These are phyloP conservation scores for Prionace glauca DNA, from an alignment of 2,797 vertebrate species.

Conservation along the genomic window DNA sequence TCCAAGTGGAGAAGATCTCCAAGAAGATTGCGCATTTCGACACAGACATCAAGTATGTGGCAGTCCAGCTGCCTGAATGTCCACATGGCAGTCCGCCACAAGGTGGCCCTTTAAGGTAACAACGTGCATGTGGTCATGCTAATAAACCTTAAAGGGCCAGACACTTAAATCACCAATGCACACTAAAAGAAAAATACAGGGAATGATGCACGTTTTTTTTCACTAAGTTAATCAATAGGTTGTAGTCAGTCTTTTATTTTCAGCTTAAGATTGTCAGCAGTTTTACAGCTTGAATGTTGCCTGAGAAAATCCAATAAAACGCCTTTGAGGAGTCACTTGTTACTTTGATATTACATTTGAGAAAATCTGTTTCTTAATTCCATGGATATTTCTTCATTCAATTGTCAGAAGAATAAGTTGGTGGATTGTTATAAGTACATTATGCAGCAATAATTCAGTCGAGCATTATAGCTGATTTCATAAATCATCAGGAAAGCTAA, in stretches of 20 bases:
- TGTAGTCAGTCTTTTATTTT: neutral
- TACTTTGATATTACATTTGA: neutral
- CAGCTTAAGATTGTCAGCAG: neutral
- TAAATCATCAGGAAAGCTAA: neutral
- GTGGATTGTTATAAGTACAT: neutral
- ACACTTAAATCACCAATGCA: neutral
- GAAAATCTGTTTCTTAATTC: neutral
- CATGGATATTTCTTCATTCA: neutral
- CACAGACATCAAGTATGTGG: neutral
- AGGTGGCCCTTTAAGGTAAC: neutral
- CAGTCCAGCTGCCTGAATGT: neutral
- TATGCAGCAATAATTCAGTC: neutral
- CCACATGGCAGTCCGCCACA: neutral
- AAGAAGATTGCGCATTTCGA: no score
- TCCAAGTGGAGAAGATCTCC: no score
- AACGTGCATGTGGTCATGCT: no score
- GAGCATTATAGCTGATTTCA: neutral
- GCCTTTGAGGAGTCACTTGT: neutral
- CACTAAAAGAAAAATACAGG: neutral
- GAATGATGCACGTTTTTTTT: neutral
- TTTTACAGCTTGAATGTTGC: neutral
- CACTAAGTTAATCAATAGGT: neutral
- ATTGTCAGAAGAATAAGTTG: neutral
- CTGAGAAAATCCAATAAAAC: conserved; percentile 15
- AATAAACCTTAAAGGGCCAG: neutral